Evolutionary conservation across 1,140 invertebrate genomes (phyloP), one percentile per base, ranked within the genome.

Genomic region (Melipona quadrifasciata): DNA sequence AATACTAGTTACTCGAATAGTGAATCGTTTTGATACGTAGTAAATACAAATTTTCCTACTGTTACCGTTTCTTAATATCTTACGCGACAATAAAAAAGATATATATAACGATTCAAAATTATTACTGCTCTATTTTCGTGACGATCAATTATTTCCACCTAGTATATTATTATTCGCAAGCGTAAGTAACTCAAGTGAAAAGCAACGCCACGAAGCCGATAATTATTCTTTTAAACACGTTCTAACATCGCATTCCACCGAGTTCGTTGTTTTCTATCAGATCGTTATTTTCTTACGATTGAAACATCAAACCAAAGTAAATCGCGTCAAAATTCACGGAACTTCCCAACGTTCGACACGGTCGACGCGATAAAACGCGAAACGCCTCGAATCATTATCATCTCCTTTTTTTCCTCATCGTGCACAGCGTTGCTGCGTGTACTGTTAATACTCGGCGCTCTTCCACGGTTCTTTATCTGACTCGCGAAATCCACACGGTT

Each of bases 341-440:
- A 78, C 27, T 64, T 70, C 34, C 64, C 51, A 19, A 85, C 51
- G 53, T 27, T 80, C n/a, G 27, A 67, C 67, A 27, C 84, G 76
- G 84, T 77, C 71, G 78, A 82, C 73, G 73, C 79, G 79, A 87
- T 86, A 87, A 86, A 85, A 85, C 82, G 83, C 68, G 68, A 65
- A 86, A 87, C 78, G 72, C 84, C 84, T 84, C 39, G 78, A 65
- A 53, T 73, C 53, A n/a, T 74, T 70, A 75, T 88, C 84, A 72
- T 84, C 78, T 88, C 65, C 21, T 12, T 47, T 70, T 84, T 34
- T 68, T 75, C 82, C 34, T 68, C 51, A 79, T 75, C 81, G 64
- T 77, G 55, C 84, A 76, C 39, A n/a, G n/a, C 77, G 73, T 83
- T 73, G 58, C 85, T 71, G 85, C 39, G 39, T 55, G 21, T 57